These are phyloP conservation scores for Phylloscopus trochilus DNA, from an alignment of 2,113 vertebrate species.

Conservation along the genomic window DNA sequence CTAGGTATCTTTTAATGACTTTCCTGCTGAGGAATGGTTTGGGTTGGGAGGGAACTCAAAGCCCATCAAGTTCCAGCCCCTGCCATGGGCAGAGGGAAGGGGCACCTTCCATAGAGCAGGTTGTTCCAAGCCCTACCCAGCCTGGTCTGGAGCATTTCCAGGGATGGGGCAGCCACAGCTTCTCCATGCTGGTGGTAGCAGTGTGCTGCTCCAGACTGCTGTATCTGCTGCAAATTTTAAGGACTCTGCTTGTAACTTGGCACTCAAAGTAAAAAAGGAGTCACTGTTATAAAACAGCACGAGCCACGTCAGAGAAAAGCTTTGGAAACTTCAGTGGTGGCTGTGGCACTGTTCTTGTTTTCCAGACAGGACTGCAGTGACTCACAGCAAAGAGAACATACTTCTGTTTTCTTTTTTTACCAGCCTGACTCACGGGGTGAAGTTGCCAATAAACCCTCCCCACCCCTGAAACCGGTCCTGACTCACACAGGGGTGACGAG, in stretches of 20 bases:
- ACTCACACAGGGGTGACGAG: neutral
- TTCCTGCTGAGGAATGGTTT: neutral
- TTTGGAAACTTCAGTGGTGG: neutral
- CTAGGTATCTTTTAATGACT: neutral
- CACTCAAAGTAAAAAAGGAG: neutral
- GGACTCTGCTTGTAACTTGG: neutral
- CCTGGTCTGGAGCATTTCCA: neutral
- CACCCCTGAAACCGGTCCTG: neutral
- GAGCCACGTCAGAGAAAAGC: neutral
- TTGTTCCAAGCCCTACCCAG: fast-evolving
- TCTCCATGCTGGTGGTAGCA: neutral
- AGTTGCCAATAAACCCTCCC: neutral
- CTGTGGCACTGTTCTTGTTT: neutral
- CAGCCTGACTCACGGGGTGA: slow-evolving; percentile 16
- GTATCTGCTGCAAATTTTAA: neutral
- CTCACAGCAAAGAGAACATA: neutral
- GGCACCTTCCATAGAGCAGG: neutral
- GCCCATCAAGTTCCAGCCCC: neutral
- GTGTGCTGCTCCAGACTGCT: neutral
- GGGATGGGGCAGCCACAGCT: neutral
- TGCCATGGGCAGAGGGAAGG: neutral
- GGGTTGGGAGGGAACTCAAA: neutral
- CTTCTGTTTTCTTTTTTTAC: neutral
- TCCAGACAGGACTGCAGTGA: neutral
- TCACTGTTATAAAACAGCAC: neutral